phyloP scores from a whole-genome alignment of 2,888 invertebrate species.

The Aethes cnicana region DNA sequence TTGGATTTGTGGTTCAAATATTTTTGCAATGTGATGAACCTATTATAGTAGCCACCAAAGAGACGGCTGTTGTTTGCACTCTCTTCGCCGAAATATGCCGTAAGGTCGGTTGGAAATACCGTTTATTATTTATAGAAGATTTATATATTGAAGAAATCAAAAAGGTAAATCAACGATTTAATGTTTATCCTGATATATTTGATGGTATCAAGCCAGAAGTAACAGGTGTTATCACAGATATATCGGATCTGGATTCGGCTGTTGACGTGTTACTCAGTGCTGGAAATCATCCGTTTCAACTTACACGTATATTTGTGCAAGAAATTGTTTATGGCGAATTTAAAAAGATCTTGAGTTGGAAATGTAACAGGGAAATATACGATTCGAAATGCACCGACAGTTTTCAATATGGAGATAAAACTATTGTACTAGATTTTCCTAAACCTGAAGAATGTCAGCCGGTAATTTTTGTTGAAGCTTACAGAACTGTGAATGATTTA shows the following conservation, averaged over 20 bases:
- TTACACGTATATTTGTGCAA: constrained; percentile 52
- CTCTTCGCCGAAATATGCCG: constrained; percentile 38
- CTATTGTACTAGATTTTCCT: constrained; percentile 41
- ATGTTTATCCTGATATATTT: neutral
- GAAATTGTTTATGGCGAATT: constrained; percentile 52
- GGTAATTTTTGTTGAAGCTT: constrained; percentile 47
- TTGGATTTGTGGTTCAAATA: constrained; percentile 31
- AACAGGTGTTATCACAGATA: constrained; percentile 15
- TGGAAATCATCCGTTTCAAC: constrained; percentile 52
- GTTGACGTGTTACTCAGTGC: constrained; percentile 9
- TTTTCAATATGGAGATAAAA: constrained; percentile 35
- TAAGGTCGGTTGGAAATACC: constrained; percentile 31
- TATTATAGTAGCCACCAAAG: constrained; percentile 8
- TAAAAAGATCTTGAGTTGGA: constrained; percentile 45
- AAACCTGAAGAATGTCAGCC: no score
- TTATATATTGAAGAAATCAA: neutral
- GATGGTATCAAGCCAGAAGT: constrained; percentile 7
- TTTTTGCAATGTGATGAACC: neutral
- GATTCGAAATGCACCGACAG: constrained; percentile 29
- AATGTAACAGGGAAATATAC: constrained; percentile 33
- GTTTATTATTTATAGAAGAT: neutral
- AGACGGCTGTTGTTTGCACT: constrained; percentile 35
- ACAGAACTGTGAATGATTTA: constrained; percentile 58
- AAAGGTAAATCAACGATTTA: neutral
- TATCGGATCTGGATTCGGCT: constrained; percentile 22